Evolutionary conservation across 2,113 vertebrate species (phyloP).

Genomic region (Centropus unirufus): DNA sequence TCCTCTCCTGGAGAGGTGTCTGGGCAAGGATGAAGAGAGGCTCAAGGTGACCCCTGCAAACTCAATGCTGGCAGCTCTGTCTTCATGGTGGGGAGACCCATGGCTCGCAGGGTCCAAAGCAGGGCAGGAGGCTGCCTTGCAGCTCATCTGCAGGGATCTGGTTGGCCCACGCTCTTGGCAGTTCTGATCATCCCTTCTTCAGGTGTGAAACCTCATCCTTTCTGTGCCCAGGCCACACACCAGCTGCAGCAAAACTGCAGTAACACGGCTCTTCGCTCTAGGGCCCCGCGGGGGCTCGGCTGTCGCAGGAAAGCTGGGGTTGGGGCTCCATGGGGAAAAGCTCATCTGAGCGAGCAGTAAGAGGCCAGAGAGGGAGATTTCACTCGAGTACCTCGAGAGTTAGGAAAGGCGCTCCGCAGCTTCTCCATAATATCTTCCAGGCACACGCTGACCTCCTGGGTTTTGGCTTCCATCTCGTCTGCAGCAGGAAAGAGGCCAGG

Average conservation of each 20-base stretch:
- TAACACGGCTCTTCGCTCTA: conserved; percentile 6
- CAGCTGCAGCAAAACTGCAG: neutral
- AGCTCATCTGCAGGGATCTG: neutral
- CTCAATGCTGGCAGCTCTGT: neutral
- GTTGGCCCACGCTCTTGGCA: neutral
- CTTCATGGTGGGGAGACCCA: neutral
- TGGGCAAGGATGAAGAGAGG: neutral
- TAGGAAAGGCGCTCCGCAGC: conserved; percentile 93
- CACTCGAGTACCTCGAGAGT: conserved; percentile 72
- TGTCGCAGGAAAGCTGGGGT: neutral
- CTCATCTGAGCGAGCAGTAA: conserved; percentile 50
- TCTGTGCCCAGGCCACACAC: neutral
- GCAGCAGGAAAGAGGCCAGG: neutral
- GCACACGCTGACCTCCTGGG: conserved; percentile 90
- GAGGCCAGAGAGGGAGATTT: conserved; percentile 64
- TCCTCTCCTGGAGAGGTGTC: neutral
- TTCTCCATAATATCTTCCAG: conserved; percentile 98
- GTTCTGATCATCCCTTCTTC: neutral
- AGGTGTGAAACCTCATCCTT: neutral
- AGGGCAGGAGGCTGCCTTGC: neutral
- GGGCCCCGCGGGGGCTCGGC: neutral
- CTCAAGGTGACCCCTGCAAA: neutral
- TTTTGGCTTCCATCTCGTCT: conserved; percentile 88
- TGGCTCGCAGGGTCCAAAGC: neutral
- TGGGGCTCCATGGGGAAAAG: neutral